phyloP scores from a whole-genome alignment of 2,797 vertebrate species.

The Gobio occitaniae region DNA sequence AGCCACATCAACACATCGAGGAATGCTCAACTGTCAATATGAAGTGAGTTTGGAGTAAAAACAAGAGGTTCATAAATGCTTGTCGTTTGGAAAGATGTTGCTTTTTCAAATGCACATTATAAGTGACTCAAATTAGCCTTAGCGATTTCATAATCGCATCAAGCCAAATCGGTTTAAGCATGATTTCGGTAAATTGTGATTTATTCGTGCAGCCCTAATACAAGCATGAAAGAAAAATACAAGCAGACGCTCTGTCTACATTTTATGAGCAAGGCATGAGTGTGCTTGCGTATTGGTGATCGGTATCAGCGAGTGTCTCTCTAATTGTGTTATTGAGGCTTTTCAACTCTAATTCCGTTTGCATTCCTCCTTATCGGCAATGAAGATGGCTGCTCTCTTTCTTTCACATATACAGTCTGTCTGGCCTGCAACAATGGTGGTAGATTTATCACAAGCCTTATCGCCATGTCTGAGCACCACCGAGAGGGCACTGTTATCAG shows the following conservation, averaged over 20 bases:
- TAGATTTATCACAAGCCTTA: constrained; percentile 44
- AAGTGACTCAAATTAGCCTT: no score
- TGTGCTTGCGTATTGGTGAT: background rate
- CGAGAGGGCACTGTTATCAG: constrained; percentile 35
- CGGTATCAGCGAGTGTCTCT: background rate
- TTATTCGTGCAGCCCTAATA: background rate
- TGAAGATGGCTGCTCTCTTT: constrained; percentile 37
- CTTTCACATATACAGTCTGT: constrained; percentile 11
- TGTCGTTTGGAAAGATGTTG: no score
- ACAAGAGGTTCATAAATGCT: no score
- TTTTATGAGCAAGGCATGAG: background rate
- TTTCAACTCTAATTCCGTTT: constrained; percentile 24
- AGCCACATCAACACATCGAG: no score
- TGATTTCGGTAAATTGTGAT: no score
- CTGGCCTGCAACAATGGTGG: constrained; percentile 33
- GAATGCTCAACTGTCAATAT: no score
- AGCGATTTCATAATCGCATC: no score
- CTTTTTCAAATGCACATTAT: no score
- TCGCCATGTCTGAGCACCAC: constrained; percentile 28
- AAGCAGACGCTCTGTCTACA: background rate
- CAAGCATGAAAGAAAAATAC: background rate
- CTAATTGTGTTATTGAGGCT: constrained; percentile 33
- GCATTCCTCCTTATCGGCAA: constrained; percentile 34
- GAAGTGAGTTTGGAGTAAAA: no score
- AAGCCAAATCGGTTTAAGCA: no score